Conservation (phyloP, 1,140 invertebrate species). For the Euwallacea similis region DNA sequence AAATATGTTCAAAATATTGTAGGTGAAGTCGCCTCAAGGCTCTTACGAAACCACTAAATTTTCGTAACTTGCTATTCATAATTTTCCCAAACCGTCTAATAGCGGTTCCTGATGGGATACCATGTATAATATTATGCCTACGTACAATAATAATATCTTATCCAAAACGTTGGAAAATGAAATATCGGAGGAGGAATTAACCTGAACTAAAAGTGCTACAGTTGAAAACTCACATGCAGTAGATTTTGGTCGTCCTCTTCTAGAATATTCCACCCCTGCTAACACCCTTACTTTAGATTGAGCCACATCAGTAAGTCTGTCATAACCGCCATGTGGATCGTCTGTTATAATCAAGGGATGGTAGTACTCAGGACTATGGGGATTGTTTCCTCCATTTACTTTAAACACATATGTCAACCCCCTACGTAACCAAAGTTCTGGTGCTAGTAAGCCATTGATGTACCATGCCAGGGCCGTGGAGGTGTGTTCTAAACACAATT, state of each 20-base stretch:
- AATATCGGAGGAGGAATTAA: no score
- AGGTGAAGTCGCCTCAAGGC: no score
- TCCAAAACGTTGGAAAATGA: no score
- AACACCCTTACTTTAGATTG: slow-evolving; percentile 76
- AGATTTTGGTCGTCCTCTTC: slow-evolving; percentile 75
- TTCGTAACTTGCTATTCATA: no score
- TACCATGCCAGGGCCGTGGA: slow-evolving; percentile 73
- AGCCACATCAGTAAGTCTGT: slow-evolving; percentile 70
- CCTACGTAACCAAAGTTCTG: slow-evolving; percentile 84
- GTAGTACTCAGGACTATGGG: slow-evolving; percentile 82
- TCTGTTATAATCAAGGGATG: slow-evolving; percentile 92
- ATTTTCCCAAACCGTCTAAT: no score
- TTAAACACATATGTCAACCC: slow-evolving; percentile 83
- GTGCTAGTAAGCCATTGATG: slow-evolving; percentile 84
- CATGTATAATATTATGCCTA: background rate
- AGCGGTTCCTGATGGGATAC: no score
- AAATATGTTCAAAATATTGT: no score
- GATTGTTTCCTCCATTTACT: slow-evolving; percentile 86
- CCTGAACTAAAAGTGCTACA: background rate
- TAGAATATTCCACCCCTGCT: slow-evolving; percentile 82
- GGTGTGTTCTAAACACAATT: slow-evolving; percentile 56
- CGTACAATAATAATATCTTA: background rate
- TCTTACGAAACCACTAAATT: no score
- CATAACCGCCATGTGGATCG: slow-evolving; percentile 80
- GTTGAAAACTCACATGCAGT: slow-evolving; percentile 61